Conservation (phyloP, 2,888 invertebrate species). For the Liposcelis brunnea region DNA sequence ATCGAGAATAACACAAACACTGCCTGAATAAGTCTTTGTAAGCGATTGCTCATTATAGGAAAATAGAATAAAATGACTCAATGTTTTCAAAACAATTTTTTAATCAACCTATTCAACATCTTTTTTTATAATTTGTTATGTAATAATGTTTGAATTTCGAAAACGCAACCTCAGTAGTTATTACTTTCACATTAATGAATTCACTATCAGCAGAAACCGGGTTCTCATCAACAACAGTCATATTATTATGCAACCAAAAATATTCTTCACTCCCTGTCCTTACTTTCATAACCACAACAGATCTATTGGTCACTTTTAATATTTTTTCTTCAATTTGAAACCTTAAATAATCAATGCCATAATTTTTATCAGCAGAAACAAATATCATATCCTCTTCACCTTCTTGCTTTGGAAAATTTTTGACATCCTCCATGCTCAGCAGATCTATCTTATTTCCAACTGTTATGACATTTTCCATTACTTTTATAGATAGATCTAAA, state of each 20-base stretch:
- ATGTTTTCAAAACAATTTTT: no score
- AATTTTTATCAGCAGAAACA: constrained; percentile 23
- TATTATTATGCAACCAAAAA: constrained; percentile 46
- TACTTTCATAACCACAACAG: constrained; percentile 36
- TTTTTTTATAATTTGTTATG: constrained; percentile 15
- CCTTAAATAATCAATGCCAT: constrained; percentile 30
- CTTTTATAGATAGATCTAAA: constrained; percentile 30
- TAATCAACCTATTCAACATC: not conserved
- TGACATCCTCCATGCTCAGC: not conserved
- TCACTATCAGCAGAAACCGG: constrained; percentile 34
- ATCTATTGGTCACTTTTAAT: constrained; percentile 33
- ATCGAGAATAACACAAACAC: no score
- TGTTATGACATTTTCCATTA: constrained; percentile 38
- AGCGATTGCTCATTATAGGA: no score
- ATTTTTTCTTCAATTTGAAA: constrained; percentile 31
- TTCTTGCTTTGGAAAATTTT: constrained; percentile 7
- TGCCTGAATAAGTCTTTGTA: no score
- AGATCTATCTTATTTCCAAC: constrained; percentile 60
- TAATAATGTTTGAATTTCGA: constrained; percentile 33
- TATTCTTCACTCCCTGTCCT: constrained; percentile 35
- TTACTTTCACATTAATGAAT: constrained; percentile 35
- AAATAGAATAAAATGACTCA: no score
- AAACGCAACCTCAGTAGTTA: constrained; percentile 36
- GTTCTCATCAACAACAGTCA: constrained; percentile 34
- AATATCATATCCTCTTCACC: constrained; percentile 18